Evolutionary conservation across 1,140 invertebrate genomes (phyloP).

Genomic region (Maconellicoccus hirsutus): DNA sequence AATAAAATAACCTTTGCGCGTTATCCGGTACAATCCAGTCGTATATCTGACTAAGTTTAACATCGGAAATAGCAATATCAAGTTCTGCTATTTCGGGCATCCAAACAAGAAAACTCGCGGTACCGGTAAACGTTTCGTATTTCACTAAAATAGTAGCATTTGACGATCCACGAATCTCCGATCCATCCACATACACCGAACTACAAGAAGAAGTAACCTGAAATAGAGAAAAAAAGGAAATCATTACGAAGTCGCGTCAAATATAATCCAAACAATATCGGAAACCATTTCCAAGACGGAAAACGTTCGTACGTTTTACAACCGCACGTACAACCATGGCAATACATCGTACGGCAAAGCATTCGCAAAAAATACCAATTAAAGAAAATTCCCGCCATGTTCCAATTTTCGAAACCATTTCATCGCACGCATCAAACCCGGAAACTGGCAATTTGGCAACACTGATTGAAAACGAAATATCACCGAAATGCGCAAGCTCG

Average conservation of each 20-base stretch:
- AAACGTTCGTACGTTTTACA: neutral
- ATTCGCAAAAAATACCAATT: neutral
- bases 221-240: neutral
- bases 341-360: no score
- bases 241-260: neutral
- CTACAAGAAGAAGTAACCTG: conserved; percentile 93
- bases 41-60: conserved; percentile 81
- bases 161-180: conserved; percentile 84
- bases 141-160: conserved; percentile 90
- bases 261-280: neutral
- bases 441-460: neutral
- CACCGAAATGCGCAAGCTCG: neutral
- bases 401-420: neutral
- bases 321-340: no score
- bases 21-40: conserved; percentile 58
- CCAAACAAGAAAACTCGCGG: conserved; percentile 87
- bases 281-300: neutral
- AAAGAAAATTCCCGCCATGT: neutral
- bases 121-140: conserved; percentile 80
- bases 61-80: conserved; percentile 77
- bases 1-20: neutral
- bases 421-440: neutral
- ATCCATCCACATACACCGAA: conserved; percentile 91
- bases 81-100: conserved; percentile 83
- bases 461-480: neutral